These are phyloP conservation scores for Porites lobata DNA, from an alignment of 92 coral and sea anemone species.

Conservation along the genomic window DNA sequence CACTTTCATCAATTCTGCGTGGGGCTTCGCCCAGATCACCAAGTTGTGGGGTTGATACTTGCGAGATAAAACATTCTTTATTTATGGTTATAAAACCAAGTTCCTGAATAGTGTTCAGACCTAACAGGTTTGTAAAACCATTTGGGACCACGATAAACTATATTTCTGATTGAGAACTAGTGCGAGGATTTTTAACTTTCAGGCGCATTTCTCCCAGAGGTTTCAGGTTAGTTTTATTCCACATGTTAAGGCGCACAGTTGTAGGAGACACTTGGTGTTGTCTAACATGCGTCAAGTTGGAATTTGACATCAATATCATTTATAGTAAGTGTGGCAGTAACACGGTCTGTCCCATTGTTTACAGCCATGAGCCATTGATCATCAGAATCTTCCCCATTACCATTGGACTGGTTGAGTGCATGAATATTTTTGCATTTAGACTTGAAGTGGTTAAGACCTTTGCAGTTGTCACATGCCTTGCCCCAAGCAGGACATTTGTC, in stretches of 20 bases:
- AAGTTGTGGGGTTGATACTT: slow-evolving; percentile 27
- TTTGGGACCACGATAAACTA: slow-evolving; percentile 52
- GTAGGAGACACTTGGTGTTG: slow-evolving; percentile 44
- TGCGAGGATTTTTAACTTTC: slow-evolving; percentile 30
- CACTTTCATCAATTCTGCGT: too few species aligned
- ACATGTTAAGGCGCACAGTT: slow-evolving; percentile 35
- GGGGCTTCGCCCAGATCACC: not conserved
- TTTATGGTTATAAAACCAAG: slow-evolving; percentile 10
- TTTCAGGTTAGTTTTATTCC: slow-evolving; percentile 1
- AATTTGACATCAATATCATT: slow-evolving; percentile 60
- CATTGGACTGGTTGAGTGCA: slow-evolving; percentile 9
- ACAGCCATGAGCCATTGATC: slow-evolving; percentile 58
- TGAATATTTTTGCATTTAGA: slow-evolving; percentile 50
- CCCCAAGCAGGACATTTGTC: not conserved
- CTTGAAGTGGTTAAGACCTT: slow-evolving; percentile 48
- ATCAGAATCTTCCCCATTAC: slow-evolving; percentile 28
- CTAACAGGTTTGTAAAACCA: slow-evolving; percentile 37
- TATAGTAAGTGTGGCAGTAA: slow-evolving; percentile 36
- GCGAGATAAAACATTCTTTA: slow-evolving; percentile 33
- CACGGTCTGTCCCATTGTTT: slow-evolving; percentile 11
- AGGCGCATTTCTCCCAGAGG: slow-evolving; percentile 54
- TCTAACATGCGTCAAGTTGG: slow-evolving; percentile 53
- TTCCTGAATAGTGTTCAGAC: slow-evolving; percentile 8
- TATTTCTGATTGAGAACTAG: slow-evolving; percentile 25
- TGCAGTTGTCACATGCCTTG: slow-evolving; percentile 31